Percentiles rank a stretch among this genome's conserved stretches.
Evolutionary conservation across 2,888 invertebrate genomes (phyloP).

Genomic region (Aradus depressus): DNA sequence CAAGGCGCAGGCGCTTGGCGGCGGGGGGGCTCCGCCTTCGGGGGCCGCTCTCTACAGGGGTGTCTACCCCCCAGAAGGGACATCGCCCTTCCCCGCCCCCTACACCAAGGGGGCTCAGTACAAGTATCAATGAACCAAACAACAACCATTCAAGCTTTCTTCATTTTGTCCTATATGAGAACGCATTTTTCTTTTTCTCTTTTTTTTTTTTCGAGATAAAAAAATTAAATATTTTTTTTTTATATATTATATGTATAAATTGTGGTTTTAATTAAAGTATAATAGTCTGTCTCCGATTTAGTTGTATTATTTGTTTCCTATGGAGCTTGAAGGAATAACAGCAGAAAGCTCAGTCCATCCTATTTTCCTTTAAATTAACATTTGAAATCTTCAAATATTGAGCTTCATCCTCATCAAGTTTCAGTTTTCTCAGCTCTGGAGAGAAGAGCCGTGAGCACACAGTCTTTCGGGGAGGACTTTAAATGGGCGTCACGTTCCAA

Average conservation of each 20-base stretch:
- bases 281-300: conserved; percentile 10
- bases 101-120: conserved; percentile 14
- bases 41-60: conserved; percentile 12
- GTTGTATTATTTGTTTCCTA: too few relatives aligned
- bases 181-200: conserved; percentile 5
- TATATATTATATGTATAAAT: conserved; percentile 14
- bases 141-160: conserved; percentile 2
- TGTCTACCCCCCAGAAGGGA: conserved; percentile 13
- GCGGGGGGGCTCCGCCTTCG: conserved; percentile 11
- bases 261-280: conserved; percentile 14
- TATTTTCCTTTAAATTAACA: too few relatives aligned
- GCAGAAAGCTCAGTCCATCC: too few relatives aligned
- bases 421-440: too few relatives aligned
- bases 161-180: not conserved
- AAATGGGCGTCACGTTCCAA: too few relatives aligned
- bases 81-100: conserved; percentile 9
- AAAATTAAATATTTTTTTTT: too few relatives aligned
- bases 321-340: too few relatives aligned
- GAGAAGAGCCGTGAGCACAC: too few relatives aligned
- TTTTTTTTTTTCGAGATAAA: conserved; percentile 7
- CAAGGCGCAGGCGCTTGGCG: conserved; percentile 8
- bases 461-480: too few relatives aligned
- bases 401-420: too few relatives aligned
- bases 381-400: too few relatives aligned
- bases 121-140: conserved; percentile 17